A percentile compares a stretch with the other conserved stretches of the same genome.
phyloP scores from a whole-genome alignment of 2,888 invertebrate genomes.

The Spialia ferax region DNA sequence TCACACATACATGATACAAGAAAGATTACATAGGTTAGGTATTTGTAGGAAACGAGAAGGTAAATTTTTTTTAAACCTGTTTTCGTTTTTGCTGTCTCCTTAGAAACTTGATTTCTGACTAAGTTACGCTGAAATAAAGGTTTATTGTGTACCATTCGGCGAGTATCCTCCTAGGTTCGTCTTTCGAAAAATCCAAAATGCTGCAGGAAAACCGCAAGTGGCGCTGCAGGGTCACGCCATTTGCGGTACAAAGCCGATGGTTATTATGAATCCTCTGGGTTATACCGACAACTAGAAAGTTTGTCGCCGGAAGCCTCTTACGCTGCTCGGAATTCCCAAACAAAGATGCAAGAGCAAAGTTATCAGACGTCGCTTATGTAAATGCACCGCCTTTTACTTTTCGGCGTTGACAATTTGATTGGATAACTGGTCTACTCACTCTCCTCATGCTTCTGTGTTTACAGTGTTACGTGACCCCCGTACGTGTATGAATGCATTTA shows the following conservation, averaged over 20 bases:
- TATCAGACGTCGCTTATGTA: slow-evolving; percentile 33
- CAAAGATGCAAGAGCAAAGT: slow-evolving; percentile 41
- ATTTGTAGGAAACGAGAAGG: neutral
- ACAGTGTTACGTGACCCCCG: slow-evolving; percentile 2
- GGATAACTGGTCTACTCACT: slow-evolving; percentile 14
- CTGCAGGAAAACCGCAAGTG: slow-evolving; percentile 51
- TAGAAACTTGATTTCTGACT: slow-evolving; percentile 5
- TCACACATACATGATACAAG: neutral
- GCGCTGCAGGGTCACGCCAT: slow-evolving; percentile 24
- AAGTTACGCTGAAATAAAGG: neutral
- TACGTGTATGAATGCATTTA: neutral
- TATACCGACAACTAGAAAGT: slow-evolving; percentile 71
- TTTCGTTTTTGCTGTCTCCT: neutral
- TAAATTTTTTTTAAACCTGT: neutral
- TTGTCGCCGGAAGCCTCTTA: slow-evolving; percentile 46
- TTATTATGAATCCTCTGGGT: slow-evolving; percentile 53
- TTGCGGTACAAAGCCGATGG: slow-evolving; percentile 32
- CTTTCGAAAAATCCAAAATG: slow-evolving; percentile 21
- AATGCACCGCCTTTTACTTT: slow-evolving; percentile 41
- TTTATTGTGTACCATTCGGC: neutral
- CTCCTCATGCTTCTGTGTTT: neutral
- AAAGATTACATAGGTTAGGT: neutral
- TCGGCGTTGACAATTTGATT: slow-evolving; percentile 10
- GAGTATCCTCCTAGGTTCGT: slow-evolving; percentile 10
- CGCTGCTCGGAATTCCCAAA: slow-evolving; percentile 64